A percentile compares a stretch with the other conserved stretches of the same genome.
phyloP scores from a whole-genome alignment of 2,113 vertebrate genomes.

The Pipra filicauda region DNA sequence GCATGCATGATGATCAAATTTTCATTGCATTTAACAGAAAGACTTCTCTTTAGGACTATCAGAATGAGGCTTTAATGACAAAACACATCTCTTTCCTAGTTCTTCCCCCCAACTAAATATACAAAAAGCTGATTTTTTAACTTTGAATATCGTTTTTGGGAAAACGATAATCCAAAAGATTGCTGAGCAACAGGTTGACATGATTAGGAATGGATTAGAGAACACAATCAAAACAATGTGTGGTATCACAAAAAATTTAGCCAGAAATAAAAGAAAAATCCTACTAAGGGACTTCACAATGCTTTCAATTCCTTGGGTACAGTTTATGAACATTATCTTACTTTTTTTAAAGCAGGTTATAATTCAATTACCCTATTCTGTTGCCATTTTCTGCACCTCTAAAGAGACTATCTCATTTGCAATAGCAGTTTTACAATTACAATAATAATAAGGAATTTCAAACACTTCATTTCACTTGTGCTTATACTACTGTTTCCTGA shows the following conservation, averaged over 20 bases:
- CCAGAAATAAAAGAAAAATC: background rate
- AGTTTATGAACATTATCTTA: background rate
- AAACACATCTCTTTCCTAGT: background rate
- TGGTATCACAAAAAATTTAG: background rate
- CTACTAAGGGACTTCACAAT: background rate
- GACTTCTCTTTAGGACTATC: background rate
- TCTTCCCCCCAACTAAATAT: background rate
- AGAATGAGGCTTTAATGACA: background rate
- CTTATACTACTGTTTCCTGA: background rate
- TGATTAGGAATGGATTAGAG: background rate
- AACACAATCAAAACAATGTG: background rate
- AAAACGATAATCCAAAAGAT: background rate
- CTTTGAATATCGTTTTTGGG: background rate
- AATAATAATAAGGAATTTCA: conserved; percentile 1
- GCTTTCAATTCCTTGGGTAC: background rate
- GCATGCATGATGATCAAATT: background rate
- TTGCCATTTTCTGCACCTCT: background rate
- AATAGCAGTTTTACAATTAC: background rate
- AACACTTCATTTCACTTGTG: background rate
- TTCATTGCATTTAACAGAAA: background rate
- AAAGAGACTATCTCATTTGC: background rate
- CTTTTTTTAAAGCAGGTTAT: background rate
- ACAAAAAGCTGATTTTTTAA: background rate
- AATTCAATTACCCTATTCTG: conserved; percentile 18
- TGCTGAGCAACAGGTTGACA: background rate